Evolutionary conservation across 2,113 vertebrate genomes (phyloP).

Genomic region (Sclerurus mexicanus): DNA sequence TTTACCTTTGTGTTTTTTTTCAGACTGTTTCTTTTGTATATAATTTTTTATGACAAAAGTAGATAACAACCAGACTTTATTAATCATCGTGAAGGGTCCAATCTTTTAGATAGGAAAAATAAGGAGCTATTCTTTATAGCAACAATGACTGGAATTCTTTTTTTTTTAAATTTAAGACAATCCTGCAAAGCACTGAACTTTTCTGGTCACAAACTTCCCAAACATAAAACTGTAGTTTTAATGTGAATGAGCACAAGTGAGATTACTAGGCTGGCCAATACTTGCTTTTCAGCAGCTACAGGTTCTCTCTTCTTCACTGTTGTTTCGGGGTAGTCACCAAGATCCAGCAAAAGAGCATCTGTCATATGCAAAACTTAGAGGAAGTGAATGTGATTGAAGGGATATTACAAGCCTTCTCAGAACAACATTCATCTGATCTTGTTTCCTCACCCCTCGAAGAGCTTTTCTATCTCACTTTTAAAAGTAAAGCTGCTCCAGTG

Average conservation of each 20-base stretch:
- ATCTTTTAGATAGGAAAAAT: constrained; percentile 72
- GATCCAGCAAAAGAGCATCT: not conserved
- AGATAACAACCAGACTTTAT: constrained; percentile 88
- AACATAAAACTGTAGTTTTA: not conserved
- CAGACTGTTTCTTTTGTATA: constrained; percentile 80
- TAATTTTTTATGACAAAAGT: constrained; percentile 83
- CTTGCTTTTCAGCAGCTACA: not conserved
- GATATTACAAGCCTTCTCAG: not conserved
- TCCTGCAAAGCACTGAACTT: constrained; percentile 47
- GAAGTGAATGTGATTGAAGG: not conserved
- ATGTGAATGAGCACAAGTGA: not conserved
- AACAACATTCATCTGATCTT: not conserved
- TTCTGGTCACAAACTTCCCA: constrained; percentile 16
- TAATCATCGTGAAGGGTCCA: constrained; percentile 81
- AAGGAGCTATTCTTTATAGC: constrained; percentile 60
- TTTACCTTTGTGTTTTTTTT: constrained; percentile 82
- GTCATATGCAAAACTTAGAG: not conserved
- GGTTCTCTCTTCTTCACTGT: not conserved
- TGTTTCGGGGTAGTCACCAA: not conserved
- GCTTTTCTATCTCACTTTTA: not conserved
- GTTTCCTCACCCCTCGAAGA: not conserved
- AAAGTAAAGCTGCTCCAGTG: not conserved
- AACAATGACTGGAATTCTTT: constrained; percentile 45
- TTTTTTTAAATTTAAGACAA: not conserved
- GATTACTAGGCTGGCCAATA: not conserved